phyloP scores from a whole-genome alignment of 1,140 invertebrate genomes.

The Reticulitermes speratus region DNA sequence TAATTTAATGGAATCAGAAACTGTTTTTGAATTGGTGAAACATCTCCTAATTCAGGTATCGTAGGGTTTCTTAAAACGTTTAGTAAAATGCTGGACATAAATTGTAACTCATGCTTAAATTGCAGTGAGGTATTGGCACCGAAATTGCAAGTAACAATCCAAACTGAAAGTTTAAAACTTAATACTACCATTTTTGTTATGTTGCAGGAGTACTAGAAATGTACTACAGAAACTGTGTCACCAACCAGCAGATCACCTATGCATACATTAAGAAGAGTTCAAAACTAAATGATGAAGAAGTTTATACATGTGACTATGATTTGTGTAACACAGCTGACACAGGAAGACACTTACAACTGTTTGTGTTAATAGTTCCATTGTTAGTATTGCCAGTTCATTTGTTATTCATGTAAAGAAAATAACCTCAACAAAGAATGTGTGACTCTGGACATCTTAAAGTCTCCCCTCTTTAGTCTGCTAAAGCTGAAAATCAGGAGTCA shows the following conservation, averaged over 20 bases:
- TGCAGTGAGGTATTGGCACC: neutral
- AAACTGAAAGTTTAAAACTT: neutral
- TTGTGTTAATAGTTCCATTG: neutral
- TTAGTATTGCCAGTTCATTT: neutral
- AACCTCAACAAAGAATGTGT: neutral
- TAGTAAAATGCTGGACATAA: neutral
- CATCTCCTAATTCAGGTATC: neutral
- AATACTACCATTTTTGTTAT: neutral
- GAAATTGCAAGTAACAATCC: neutral
- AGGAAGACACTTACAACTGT: neutral
- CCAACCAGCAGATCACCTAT: neutral
- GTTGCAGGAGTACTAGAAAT: conserved; percentile 21
- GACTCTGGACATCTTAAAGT: neutral
- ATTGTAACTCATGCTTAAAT: neutral
- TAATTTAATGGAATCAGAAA: no score
- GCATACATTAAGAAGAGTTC: neutral
- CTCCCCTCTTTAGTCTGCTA: neutral
- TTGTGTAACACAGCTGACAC: neutral
- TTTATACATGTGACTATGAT: conserved; percentile 20
- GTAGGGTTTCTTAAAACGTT: neutral
- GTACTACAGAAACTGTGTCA: conserved; percentile 22
- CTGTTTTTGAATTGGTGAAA: neutral
- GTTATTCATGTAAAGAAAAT: neutral
- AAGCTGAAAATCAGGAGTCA: neutral
- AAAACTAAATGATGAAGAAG: conserved; percentile 23